phyloP scores from a whole-genome alignment of 2,888 invertebrate genomes.

The Prenolepis imparis region DNA sequence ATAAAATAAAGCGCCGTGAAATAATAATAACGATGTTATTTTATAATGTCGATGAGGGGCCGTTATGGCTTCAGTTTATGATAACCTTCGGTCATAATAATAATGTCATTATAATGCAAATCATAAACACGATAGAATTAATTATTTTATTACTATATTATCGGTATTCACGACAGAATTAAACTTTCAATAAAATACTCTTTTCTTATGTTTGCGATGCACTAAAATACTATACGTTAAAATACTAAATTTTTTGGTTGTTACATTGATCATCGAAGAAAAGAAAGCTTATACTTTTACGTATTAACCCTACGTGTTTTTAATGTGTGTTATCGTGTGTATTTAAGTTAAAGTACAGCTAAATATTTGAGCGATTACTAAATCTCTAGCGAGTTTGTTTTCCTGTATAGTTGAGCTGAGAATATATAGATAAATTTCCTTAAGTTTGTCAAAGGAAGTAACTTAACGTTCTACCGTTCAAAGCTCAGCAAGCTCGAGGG shows the following conservation, averaged over 20 bases:
- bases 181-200: background rate
- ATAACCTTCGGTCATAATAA: constrained; percentile 22
- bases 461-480: constrained; percentile 50
- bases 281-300: background rate
- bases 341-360: constrained; percentile 2
- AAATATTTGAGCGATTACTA: constrained; percentile 40
- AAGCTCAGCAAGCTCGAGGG: constrained; percentile 48
- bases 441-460: constrained; percentile 48
- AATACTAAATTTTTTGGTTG: background rate
- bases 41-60: background rate
- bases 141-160: constrained; percentile 17
- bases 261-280: background rate
- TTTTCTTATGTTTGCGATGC: background rate
- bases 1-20: constrained; percentile 24
- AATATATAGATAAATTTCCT: constrained; percentile 39
- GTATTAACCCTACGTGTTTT: background rate
- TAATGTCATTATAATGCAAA: constrained; percentile 37
- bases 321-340: background rate
- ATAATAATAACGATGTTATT: constrained; percentile 12
- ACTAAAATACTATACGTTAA: background rate
- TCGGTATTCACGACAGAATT: background rate
- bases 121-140: constrained; percentile 23
- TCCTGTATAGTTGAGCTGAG: constrained; percentile 31
- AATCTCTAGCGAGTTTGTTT: constrained; percentile 33
- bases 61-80: constrained; percentile 2